Conservation (phyloP, 2,113 vertebrate genomes). For the Pseudois nayaur region DNA sequence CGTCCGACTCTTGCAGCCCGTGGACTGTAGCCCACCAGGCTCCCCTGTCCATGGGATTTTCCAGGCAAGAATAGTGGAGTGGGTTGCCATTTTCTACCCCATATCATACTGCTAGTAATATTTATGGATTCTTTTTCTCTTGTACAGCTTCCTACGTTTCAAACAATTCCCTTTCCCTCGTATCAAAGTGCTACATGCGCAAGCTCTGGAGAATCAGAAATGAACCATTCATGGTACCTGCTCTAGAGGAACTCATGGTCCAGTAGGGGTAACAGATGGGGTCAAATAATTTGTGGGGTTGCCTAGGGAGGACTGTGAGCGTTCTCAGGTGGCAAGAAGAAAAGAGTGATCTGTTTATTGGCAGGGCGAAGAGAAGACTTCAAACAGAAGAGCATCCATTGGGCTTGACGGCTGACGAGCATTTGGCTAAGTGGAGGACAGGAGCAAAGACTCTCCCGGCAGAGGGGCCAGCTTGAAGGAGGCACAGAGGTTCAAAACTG, state of each 20-base stretch:
- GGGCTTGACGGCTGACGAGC: neutral
- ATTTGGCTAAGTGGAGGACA: neutral
- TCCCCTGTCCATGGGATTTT: neutral
- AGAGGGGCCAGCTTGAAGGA: neutral
- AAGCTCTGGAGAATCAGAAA: neutral
- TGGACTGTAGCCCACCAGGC: neutral
- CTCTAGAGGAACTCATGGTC: neutral
- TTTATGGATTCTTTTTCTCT: neutral
- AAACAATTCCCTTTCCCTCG: neutral
- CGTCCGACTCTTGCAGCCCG: accelerated
- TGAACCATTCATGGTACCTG: neutral
- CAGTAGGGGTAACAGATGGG: accelerated
- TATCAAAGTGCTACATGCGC: neutral
- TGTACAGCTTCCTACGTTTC: neutral
- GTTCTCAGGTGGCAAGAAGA: neutral
- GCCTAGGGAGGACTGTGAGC: neutral
- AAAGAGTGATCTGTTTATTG: neutral
- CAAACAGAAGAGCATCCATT: neutral
- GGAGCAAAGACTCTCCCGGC: accelerated
- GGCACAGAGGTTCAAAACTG: neutral
- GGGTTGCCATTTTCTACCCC: neutral
- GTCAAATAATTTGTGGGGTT: neutral
- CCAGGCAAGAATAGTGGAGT: neutral
- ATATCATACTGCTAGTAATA: too few relatives aligned
- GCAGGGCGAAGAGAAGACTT: neutral